Conservation (phyloP, 2,888 invertebrate genomes). For the Miltochrista miniata region DNA sequence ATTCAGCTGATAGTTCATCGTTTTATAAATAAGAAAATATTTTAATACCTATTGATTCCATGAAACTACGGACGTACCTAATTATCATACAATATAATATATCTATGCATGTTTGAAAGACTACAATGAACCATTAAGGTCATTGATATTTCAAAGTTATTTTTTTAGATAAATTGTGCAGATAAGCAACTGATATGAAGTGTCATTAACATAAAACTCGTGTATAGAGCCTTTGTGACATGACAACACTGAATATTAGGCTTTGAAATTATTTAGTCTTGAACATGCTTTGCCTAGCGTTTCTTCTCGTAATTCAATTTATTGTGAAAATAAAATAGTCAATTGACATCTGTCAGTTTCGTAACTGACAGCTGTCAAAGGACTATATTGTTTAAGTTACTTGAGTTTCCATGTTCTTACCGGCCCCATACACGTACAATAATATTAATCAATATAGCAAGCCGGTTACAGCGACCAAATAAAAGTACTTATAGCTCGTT, state of each 20-base stretch:
- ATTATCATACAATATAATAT: neutral
- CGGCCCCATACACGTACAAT: too few relatives aligned
- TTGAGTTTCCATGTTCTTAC: too few relatives aligned
- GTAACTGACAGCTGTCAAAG: too few relatives aligned
- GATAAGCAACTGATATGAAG: conserved; percentile 26
- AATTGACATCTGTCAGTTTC: too few relatives aligned
- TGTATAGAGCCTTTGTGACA: neutral
- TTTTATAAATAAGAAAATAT: neutral
- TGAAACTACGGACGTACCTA: neutral
- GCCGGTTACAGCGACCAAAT: too few relatives aligned
- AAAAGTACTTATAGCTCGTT: too few relatives aligned
- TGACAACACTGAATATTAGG: neutral
- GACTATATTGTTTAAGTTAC: too few relatives aligned
- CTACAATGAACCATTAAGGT: conserved; percentile 34
- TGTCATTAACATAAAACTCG: conserved; percentile 21
- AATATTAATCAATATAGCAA: too few relatives aligned
- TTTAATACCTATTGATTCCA: neutral
- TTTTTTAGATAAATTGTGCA: conserved; percentile 26
- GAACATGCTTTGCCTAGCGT: neutral
- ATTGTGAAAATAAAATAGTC: too few relatives aligned
- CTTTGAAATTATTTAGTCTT: neutral
- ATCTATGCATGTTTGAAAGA: conserved; percentile 11
- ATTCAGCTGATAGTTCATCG: too few relatives aligned
- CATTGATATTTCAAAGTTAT: conserved; percentile 18
- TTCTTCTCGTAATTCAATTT: too few relatives aligned